Evolutionary conservation across 2,797 vertebrate species (phyloP), one percentile per base, ranked within the genome.

Genomic region (Pseudopleuronectes americanus): DNA sequence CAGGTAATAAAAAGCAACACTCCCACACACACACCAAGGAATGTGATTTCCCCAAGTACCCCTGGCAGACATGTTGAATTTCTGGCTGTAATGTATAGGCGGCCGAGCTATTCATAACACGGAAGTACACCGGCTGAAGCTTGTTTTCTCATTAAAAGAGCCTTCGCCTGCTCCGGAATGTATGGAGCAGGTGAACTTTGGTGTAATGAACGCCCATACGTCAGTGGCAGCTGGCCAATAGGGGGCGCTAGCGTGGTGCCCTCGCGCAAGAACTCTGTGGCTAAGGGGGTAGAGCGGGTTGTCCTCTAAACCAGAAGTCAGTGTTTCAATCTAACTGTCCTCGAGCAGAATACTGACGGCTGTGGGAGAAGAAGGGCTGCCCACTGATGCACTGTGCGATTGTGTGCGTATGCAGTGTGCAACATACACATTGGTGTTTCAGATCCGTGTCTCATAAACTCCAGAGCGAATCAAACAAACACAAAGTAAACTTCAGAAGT

Each of bases 1-100:
- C 88, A 94, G 90, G 92, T 93, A 94, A 94, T 95, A 94, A 94
- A 94, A 94, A 92, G 93, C 89, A 92, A 90, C 87, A 92, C 92
- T 93, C 91, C 91, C 92, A 90, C 92, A 93, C 92, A 89, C 92
- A 92, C 92, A 92, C 91, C 91, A 91, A 92, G 87, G 87, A 90
- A 89, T 92, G 90, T 94, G 93, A 94, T 94, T 94, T 95, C 94
- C 94, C 94, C 92, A 92, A 93, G 91, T 91, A 90, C 91, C 87
- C 81, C 87, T 92, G 85, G 90, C 91, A 92, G 90, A 92, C 87
- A 91, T 92, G 90, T 92, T 92, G 88, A 90, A 91, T 92, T 90
- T 89, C 84, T 88, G 33, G 76, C 87, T 64, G 87, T 90, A 91
- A 92, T 87, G 91, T 91, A 92, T 89, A 89, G 90, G 84, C 84